Evolutionary conservation across 2,797 vertebrate genomes (phyloP).

Genomic region (Serranus cabrilla): DNA sequence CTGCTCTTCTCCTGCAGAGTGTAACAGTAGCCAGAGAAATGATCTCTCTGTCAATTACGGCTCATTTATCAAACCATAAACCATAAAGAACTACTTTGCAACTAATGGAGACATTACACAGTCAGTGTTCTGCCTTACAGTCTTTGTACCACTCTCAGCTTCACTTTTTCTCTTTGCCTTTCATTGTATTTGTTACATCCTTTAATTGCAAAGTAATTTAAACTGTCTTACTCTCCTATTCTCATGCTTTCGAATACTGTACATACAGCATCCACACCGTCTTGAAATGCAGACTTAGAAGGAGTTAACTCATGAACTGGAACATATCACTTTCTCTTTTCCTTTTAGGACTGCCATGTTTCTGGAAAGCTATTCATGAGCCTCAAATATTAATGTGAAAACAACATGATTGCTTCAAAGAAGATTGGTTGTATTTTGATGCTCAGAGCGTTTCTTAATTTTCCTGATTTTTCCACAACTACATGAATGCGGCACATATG

Average conservation of each 20-base stretch:
- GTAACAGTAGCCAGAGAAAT: conserved; percentile 31
- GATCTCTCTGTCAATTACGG: conserved; percentile 40
- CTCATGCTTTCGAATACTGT: conserved; percentile 3
- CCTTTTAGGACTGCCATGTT: background rate
- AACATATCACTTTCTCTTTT: background rate
- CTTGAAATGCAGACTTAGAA: background rate
- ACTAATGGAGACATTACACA: conserved; percentile 57
- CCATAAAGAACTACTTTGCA: conserved; percentile 46
- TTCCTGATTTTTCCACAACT: too few species aligned
- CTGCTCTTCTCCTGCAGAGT: conserved; percentile 23
- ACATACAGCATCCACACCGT: background rate
- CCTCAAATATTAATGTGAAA: too few species aligned
- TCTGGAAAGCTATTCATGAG: too few species aligned
- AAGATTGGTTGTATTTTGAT: too few species aligned
- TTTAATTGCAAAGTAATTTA: conserved; percentile 6
- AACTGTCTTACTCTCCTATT: conserved; percentile 7
- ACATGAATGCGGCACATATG: too few species aligned
- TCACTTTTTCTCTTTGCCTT: background rate
- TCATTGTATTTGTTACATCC: conserved; percentile 1
- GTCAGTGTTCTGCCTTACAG: conserved; percentile 24
- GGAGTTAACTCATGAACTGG: background rate
- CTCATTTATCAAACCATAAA: conserved; percentile 57
- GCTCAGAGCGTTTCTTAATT: too few species aligned
- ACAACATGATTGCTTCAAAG: too few species aligned
- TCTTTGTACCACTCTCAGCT: conserved; percentile 15